Base-by-base conservation (phyloP, 2,888 invertebrate genomes). In the Lordiphosa fenestrarum region DNA sequence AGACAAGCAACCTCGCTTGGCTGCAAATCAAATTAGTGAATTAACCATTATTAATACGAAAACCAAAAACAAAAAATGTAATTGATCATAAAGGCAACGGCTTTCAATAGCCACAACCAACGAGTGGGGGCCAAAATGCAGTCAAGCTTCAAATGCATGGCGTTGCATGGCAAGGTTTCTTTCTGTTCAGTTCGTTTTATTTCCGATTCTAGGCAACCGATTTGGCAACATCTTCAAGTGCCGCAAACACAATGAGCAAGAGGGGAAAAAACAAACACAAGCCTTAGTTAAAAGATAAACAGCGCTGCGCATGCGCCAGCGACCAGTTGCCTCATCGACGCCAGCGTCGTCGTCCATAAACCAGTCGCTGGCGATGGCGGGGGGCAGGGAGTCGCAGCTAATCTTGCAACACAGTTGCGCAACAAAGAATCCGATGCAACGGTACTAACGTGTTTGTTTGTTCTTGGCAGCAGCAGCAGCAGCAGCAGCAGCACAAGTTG, bases 381-480 rank as follows among this genome's bases (percentile, higher is more conserved):
- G 38, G 51, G 42, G 51, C 59, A 50, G 25, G 39, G 38, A 64
- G 66, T 68, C 71, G 68, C 77, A 71, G 76, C 73, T 85, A 85
- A 83, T 80, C 86, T 86, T 87, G 85, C 86, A 87, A 85, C 85
- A 86, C 75, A 82, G 75, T 86, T 87, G 86, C 87, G 87, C 87
- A 86, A 87, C 84, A 74, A 74, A 86, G 84, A 86, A 86, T 86
- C 80, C 77, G 72, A 80, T 71, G 68, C 78, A 84, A 84, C 84
- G 84, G 84, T 84, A 85, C 78, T 84, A 82, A 80, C 84, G 75
- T 84, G 80, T 84, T 81, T 67, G 19, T 50, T 56, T 53, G 35
- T 59, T 44, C 44, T 42, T 42, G 42, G 42, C 30, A 36, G 42
- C 35, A 6, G 19, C 30, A 50, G n/a, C n/a, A n/a, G n/a, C n/a